phyloP scores from a whole-genome alignment of 2,797 vertebrate genomes.

The Phataginus tricuspis region DNA sequence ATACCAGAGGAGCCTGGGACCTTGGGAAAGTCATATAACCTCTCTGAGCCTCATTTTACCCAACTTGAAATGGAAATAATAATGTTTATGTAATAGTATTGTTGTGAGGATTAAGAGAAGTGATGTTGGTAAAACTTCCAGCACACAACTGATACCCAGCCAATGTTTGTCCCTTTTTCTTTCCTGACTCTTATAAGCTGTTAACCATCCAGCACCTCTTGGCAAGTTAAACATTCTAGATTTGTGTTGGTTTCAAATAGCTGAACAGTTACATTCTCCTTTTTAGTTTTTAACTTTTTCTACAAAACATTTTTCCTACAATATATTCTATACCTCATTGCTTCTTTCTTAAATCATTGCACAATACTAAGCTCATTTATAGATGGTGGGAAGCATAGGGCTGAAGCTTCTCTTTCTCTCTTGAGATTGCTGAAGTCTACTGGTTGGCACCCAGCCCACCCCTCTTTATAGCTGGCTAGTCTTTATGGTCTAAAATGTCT shows the following conservation, averaged over 20 bases:
- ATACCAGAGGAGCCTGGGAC: not conserved
- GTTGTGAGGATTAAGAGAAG: not conserved
- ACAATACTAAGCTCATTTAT: slow-evolving; percentile 4
- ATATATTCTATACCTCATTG: not conserved
- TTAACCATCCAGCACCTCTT: not conserved
- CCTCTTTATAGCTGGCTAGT: not conserved
- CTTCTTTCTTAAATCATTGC: not conserved
- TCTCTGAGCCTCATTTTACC: slow-evolving; percentile 22
- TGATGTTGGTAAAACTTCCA: not conserved
- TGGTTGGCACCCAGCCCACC: slow-evolving; percentile 40
- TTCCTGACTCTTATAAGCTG: not conserved
- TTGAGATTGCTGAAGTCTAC: slow-evolving; percentile 47
- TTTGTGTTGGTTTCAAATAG: slow-evolving; percentile 19
- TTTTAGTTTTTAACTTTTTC: slow-evolving; percentile 40
- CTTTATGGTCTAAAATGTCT: slow-evolving; percentile 35
- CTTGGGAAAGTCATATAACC: not conserved
- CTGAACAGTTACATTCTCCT: not conserved
- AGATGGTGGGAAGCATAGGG: not conserved
- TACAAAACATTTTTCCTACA: slow-evolving; percentile 27
- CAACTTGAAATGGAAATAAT: slow-evolving; percentile 4
- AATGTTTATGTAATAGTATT: not conserved
- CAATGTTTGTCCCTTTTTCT: not conserved
- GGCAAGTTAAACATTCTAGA: slow-evolving; percentile 21
- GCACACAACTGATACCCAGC: not conserved
- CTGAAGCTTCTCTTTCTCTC: slow-evolving; percentile 8